These are phyloP conservation scores for Lucilia sericata DNA, from an alignment of 1,140 invertebrate species.

Conservation along the genomic window DNA sequence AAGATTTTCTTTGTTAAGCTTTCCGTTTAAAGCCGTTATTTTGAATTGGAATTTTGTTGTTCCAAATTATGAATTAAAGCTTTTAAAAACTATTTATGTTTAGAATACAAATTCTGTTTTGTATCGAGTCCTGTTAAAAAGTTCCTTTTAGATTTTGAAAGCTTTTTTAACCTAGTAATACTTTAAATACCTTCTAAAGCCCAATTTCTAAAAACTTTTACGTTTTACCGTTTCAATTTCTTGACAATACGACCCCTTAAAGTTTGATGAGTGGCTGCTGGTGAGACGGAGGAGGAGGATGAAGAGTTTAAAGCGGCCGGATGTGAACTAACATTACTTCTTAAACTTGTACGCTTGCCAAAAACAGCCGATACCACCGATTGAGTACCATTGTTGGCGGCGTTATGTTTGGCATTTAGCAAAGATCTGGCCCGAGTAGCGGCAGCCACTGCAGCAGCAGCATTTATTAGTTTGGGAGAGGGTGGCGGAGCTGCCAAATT, in stretches of 20 bases:
- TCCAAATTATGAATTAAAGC: too few species aligned
- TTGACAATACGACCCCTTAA: slow-evolving; percentile 38
- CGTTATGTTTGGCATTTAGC: slow-evolving; percentile 19
- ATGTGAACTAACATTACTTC: background rate
- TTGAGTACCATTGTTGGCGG: background rate
- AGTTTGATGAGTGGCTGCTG: slow-evolving; percentile 8
- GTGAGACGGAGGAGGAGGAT: background rate
- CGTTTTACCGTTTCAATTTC: slow-evolving; percentile 44
- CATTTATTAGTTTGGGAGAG: slow-evolving; percentile 54
- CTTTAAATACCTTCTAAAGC: too few species aligned
- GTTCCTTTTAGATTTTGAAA: too few species aligned
- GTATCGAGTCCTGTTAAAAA: too few species aligned
- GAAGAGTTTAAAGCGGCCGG: background rate
- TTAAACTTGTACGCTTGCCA: background rate
- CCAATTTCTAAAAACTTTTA: too few species aligned
- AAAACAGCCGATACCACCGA: slow-evolving; percentile 28
- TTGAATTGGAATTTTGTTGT: too few species aligned
- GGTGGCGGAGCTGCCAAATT: slow-evolving; percentile 57
- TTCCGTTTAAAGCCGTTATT: too few species aligned
- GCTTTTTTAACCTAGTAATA: too few species aligned
- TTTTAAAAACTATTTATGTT: too few species aligned
- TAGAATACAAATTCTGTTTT: too few species aligned
- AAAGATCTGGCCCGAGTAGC: slow-evolving; percentile 36
- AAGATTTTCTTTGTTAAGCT: too few species aligned
- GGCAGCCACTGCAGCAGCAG: slow-evolving; percentile 28